A percentile compares a stretch with the other conserved stretches of the same genome.
Conservation (phyloP, 2,797 vertebrate genomes). For the Peromyscus eremicus region DNA sequence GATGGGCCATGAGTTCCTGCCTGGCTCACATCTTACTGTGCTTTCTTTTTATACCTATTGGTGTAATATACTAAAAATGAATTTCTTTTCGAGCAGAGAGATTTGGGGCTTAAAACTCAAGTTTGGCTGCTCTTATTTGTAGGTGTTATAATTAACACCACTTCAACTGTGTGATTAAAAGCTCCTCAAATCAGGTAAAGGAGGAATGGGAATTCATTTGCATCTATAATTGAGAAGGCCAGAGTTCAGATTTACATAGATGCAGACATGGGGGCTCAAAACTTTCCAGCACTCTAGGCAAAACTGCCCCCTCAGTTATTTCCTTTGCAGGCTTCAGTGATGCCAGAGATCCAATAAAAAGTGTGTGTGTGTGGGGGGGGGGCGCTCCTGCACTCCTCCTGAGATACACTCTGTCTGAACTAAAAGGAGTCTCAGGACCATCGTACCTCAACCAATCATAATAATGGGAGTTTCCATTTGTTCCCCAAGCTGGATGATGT, state of each 20-base stretch:
- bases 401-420: neutral
- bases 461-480: neutral
- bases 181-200: constrained; percentile 35
- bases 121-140: constrained; percentile 46
- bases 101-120: neutral
- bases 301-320: neutral
- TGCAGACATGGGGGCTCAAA: neutral
- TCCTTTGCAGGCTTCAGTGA: neutral
- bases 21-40: neutral
- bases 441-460: neutral
- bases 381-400: neutral
- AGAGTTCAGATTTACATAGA: neutral
- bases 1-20: constrained; percentile 48
- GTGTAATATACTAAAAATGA: constrained; percentile 43
- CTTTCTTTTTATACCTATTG: neutral
- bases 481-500: neutral
- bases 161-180: constrained; percentile 35
- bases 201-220: constrained; percentile 58
- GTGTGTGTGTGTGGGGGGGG: neutral
- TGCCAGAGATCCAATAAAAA: neutral
- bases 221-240: neutral
- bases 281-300: neutral
- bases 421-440: too few relatives aligned
- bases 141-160: constrained; percentile 29
- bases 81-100: constrained; percentile 49